Percentiles rank a stretch among this genome's conserved stretches.
These are phyloP conservation scores for Aleiodes leptofemur DNA, from an alignment of 2,888 invertebrate genomes.

Conservation along the genomic window DNA sequence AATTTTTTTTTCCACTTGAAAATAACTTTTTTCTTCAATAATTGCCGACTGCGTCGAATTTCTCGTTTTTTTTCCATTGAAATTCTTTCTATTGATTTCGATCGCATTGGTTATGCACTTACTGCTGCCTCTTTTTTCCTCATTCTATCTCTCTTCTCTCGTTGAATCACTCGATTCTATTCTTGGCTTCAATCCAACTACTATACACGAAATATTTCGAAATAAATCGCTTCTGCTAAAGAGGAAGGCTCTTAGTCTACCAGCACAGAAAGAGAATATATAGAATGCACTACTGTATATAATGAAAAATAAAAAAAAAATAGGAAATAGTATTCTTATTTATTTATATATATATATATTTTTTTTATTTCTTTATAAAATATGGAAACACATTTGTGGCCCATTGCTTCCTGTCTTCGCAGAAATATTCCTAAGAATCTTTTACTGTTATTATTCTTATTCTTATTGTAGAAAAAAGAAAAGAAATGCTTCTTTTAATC, in stretches of 20 bases:
- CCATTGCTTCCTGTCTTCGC: conserved; percentile 28
- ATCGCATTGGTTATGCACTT: conserved; percentile 31
- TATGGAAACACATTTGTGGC: conserved; percentile 35
- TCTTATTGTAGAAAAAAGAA: too few species aligned
- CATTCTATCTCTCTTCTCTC: background rate
- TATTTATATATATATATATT: too few species aligned
- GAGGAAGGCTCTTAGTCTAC: conserved; percentile 20
- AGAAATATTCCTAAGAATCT: background rate
- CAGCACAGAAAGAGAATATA: background rate
- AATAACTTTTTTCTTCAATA: background rate
- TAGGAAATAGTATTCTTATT: background rate
- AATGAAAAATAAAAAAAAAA: conserved; percentile 1
- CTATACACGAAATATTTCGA: conserved; percentile 29
- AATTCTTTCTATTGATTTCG: conserved; percentile 16
- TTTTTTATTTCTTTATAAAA: background rate
- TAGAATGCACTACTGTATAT: too few species aligned
- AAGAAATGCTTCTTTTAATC: background rate
- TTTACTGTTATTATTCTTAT: background rate
- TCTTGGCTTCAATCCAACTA: conserved; percentile 35
- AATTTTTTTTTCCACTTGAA: background rate
- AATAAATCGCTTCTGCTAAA: conserved; percentile 38
- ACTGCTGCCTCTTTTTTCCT: background rate
- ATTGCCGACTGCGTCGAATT: background rate
- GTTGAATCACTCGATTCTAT: conserved; percentile 29
- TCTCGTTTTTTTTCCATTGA: conserved; percentile 5